phyloP scores from a whole-genome alignment of 2,888 invertebrate genomes.

The Fragum fragum region DNA sequence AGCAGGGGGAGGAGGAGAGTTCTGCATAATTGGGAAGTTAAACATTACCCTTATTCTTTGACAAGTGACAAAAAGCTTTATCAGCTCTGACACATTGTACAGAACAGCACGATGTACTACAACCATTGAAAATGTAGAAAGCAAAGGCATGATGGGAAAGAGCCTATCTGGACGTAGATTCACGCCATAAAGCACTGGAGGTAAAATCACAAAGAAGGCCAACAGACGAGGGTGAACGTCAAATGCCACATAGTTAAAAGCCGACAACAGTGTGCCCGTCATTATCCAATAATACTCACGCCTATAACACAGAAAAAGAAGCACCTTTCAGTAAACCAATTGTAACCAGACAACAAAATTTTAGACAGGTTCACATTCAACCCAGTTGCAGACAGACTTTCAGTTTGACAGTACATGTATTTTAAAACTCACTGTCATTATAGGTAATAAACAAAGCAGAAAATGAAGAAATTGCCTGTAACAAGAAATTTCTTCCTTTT shows the following conservation, averaged over 20 bases:
- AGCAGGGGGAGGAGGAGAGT: no score
- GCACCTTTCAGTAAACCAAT: no score
- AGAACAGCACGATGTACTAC: conserved; percentile 23
- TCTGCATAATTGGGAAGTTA: background rate
- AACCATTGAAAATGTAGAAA: conserved; percentile 41
- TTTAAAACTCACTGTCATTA: no score
- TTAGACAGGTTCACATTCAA: no score
- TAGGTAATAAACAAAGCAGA: no score
- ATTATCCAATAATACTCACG: conserved; percentile 28
- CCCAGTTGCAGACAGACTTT: no score
- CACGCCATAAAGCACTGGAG: conserved; percentile 40
- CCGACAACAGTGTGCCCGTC: background rate
- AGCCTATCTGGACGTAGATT: conserved; percentile 48
- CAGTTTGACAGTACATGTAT: no score
- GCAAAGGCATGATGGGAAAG: conserved; percentile 50
- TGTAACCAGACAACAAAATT: no score
- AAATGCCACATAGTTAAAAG: conserved; percentile 15
- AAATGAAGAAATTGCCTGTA: no score
- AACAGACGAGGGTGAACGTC: conserved; percentile 54
- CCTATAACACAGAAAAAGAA: conserved; percentile 26
- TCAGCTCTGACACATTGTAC: conserved; percentile 25
- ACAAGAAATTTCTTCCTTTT: no score
- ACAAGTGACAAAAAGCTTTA: background rate
- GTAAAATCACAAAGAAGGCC: conserved; percentile 44
- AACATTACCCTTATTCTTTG: conserved; percentile 1